Evolutionary conservation across 2,797 vertebrate genomes (phyloP), one percentile per base, ranked within the genome.

Genomic region (Acrossocheilus fasciatus): DNA sequence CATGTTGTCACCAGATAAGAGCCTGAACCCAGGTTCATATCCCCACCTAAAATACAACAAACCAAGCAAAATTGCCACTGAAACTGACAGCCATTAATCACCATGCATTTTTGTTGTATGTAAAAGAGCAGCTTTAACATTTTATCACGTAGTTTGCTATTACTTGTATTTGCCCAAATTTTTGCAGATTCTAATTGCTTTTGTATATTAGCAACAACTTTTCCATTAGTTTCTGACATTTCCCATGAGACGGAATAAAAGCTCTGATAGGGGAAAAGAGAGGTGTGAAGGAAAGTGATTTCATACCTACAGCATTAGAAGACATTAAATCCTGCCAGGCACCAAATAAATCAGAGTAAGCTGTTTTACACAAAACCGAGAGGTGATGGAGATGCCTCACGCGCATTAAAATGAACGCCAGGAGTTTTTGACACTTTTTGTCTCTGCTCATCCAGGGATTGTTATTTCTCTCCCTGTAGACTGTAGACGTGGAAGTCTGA

Each of bases 401-500:
- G 1, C 2, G 10, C 68, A 45, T 80, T 74, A 45, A 83, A 86
- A 83, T 77, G 78, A 88, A 77, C 10, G 79, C 79, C 43, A n/a
- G 23, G 39, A 77, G 62, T 77, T 87, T 81, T 57, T 85, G 85
- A 73, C 74, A 83, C 77, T 82, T 88, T 83, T 39, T 62, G 59
- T 72, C 18, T 74, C 45, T 80, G 26, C 59, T 45, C 26, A 39
- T 47, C n/a, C 39, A 68, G 77, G 75, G 76, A 52, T 73, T 82
- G 50, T 86, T 86, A 84, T 52, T 83, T 54, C 36, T 79, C 62
- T 91, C 91, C 89, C 91, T 87, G 86, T 90, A 93, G 93, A 92
- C 91, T 87, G 85, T 90, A 93, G 93, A 92, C 93, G 94, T 93
- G 93, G 94, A 93, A 93, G 90, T 94, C 86, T 89, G 94, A 96